Evolutionary conservation across 2,113 vertebrate species (phyloP).

Genomic region (Empidonax traillii): DNA sequence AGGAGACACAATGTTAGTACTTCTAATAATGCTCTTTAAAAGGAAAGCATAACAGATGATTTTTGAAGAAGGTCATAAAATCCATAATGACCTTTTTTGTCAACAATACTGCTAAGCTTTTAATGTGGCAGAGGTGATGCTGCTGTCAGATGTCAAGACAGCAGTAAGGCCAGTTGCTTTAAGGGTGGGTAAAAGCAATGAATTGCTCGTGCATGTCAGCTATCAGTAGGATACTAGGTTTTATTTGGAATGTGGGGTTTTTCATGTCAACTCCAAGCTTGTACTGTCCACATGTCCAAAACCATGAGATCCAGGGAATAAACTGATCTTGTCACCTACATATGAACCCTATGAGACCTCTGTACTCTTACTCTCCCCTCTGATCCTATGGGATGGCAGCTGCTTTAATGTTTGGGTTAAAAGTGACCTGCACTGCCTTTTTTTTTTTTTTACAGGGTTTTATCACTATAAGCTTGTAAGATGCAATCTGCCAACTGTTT

Average conservation of each 20-base stretch:
- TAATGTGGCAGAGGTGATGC: neutral
- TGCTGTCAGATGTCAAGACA: neutral
- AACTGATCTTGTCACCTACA: neutral
- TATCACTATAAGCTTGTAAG: neutral
- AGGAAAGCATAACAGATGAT: neutral
- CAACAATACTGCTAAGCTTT: neutral
- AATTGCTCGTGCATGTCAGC: neutral
- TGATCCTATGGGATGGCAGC: neutral
- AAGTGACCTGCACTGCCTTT: neutral
- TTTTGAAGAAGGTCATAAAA: neutral
- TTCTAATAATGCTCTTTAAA: neutral
- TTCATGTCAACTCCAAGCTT: neutral
- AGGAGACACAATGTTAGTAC: neutral
- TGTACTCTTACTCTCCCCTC: neutral
- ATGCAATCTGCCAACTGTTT: neutral
- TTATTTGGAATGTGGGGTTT: neutral
- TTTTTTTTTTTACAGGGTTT: neutral
- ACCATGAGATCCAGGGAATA: rapidly evolving
- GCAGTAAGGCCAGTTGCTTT: neutral
- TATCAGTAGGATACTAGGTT: neutral
- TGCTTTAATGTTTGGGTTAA: neutral
- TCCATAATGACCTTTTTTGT: neutral
- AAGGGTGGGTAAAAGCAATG: neutral
- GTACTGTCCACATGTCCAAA: neutral
- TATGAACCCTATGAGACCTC: neutral